Conservation (phyloP, 2,888 invertebrate species). For the Alsophila aescularia region DNA sequence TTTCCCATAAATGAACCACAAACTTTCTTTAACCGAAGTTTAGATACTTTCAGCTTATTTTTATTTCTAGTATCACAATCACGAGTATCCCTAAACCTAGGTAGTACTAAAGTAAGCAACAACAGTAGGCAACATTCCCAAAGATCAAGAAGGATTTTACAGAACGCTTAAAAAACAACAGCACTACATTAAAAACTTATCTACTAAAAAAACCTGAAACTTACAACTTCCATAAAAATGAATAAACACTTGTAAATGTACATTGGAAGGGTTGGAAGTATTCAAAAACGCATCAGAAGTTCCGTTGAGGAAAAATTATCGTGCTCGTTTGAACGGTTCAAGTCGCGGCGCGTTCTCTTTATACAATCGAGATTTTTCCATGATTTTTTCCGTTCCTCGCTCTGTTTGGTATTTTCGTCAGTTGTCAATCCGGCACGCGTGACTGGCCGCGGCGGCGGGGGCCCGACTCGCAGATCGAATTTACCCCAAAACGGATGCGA, state of each 20-base stretch:
- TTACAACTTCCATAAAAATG: conserved; percentile 4
- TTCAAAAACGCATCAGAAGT: conserved; percentile 35
- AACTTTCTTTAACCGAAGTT: too few species aligned
- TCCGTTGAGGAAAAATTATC: conserved; percentile 31
- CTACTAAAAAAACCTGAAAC: background rate
- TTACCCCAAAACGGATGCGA: conserved; percentile 54
- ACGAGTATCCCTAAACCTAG: too few species aligned
- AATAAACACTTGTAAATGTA: conserved; percentile 7
- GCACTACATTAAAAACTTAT: too few species aligned
- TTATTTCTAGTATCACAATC: too few species aligned
- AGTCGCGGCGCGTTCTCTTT: conserved; percentile 23
- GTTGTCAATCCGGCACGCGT: conserved; percentile 74
- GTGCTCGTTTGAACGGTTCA: conserved; percentile 31
- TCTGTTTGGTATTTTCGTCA: conserved; percentile 57
- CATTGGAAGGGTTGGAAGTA: conserved; percentile 32
- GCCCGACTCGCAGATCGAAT: conserved; percentile 61
- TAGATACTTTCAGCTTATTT: too few species aligned
- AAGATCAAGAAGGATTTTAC: too few species aligned
- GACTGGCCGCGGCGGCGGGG: conserved; percentile 53
- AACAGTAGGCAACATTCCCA: too few species aligned
- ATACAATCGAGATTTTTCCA: conserved; percentile 33
- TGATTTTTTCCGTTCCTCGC: conserved; percentile 44
- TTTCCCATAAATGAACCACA: too few species aligned
- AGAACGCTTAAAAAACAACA: too few species aligned
- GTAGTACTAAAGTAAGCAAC: too few species aligned